Evolutionary conservation across 2,797 vertebrate genomes (phyloP).

Genomic region (Rallus crepitans): DNA sequence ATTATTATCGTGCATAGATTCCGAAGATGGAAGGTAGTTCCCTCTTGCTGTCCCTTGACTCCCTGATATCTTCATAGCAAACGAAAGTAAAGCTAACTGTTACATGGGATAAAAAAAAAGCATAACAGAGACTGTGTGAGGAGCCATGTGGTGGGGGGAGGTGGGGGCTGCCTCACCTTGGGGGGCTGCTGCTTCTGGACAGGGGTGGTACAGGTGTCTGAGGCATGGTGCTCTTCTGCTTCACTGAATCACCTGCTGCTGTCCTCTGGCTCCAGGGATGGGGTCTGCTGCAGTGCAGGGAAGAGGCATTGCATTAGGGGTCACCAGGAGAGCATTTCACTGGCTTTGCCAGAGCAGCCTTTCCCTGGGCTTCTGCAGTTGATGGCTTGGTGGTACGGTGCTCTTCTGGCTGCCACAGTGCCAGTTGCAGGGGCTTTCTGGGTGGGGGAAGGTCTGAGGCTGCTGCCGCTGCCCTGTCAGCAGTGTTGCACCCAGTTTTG

Average conservation of each 20-base stretch:
- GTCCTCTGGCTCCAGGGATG: background rate
- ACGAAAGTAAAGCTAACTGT: background rate
- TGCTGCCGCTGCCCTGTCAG: too few relatives aligned
- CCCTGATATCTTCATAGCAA: background rate
- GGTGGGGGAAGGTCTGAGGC: background rate
- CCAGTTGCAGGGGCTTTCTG: too few relatives aligned
- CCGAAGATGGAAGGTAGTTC: slow-evolving; percentile 6
- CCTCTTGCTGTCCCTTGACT: background rate
- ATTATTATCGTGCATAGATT: background rate
- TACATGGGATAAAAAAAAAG: background rate
- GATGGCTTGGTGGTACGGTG: accelerated
- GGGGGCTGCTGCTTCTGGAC: accelerated
- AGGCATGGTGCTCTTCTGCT: background rate
- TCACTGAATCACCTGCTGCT: accelerated
- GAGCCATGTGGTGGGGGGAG: too few relatives aligned
- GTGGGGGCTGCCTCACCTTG: background rate
- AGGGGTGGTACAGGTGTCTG: background rate
- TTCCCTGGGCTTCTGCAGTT: background rate
- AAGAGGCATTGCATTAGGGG: background rate
- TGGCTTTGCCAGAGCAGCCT: background rate
- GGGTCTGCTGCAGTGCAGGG: background rate
- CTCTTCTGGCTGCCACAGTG: accelerated
- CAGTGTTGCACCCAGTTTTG: background rate
- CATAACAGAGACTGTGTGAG: too few relatives aligned
- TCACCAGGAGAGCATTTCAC: background rate